Percentiles rank a stretch among this genome's conserved stretches.
phyloP scores from a whole-genome alignment of 2,797 vertebrate genomes.

The Microctenopoma stevenorrisi region DNA sequence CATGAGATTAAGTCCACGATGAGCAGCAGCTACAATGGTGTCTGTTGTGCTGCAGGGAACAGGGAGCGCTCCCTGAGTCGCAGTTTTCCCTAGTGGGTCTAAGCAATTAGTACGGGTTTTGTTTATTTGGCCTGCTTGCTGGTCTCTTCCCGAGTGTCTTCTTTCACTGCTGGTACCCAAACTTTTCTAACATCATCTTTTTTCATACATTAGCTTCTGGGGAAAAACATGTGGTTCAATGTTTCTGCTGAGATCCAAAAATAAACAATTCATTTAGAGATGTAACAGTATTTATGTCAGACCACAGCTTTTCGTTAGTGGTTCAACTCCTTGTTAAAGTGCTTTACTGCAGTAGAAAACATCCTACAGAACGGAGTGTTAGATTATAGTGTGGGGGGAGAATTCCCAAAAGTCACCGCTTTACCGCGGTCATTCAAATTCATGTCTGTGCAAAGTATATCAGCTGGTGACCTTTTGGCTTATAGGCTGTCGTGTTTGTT shows the following conservation, averaged over 20 bases:
- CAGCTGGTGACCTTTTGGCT: slow-evolving; percentile 29
- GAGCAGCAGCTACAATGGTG: slow-evolving; percentile 47
- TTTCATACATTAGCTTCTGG: background rate
- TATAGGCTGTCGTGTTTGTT: slow-evolving; percentile 5
- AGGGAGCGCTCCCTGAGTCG: slow-evolving; percentile 11
- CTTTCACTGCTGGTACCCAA: slow-evolving; percentile 1
- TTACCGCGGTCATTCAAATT: no score
- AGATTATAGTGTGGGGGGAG: no score
- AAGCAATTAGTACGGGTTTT: slow-evolving; percentile 31
- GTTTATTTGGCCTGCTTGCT: slow-evolving; percentile 3
- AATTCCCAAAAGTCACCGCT: no score
- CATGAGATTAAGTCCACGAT: slow-evolving; percentile 15
- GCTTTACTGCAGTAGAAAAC: no score
- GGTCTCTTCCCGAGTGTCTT: background rate
- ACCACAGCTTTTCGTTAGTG: no score
- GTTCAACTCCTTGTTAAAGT: no score
- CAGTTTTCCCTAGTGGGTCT: slow-evolving; percentile 7
- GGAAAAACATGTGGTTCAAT: no score
- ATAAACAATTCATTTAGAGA: no score
- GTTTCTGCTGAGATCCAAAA: no score
- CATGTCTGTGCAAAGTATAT: no score
- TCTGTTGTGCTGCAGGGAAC: slow-evolving; percentile 42
- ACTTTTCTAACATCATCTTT: background rate
- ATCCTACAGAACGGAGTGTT: no score
- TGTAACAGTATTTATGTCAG: no score